Evolutionary conservation across 2,888 invertebrate species (phyloP), one percentile per base, ranked within the genome.

Genomic region (Mesorhabditis belari): DNA sequence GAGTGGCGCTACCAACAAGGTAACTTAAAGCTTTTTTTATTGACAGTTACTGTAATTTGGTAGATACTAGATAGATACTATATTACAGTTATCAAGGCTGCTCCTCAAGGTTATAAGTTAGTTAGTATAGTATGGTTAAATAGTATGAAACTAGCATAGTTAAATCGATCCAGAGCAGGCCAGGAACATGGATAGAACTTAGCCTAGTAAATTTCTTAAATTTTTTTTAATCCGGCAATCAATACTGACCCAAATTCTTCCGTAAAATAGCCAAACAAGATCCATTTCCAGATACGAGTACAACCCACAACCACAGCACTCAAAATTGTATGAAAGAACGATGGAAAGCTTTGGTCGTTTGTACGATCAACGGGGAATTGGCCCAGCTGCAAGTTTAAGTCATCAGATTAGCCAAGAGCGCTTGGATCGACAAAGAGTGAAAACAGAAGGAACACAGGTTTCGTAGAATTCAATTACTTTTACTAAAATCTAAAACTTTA

Each of bases 391-490:
- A 17, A 17, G 12, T 17, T 2, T 35, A 35, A 17, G 12, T n/a
- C 44, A 35, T 35, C 44, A 35, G n/a, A 17, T 35, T 17, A n/a
- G n/a, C 2, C 44, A n/a, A 17, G 44, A 35, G 12, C 44, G 44
- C 23, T 57, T 64, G 61, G 63, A 63, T 4, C 61, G 65, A 44
- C 63, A 59, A 28, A 63, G 63, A 26, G 68, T 67, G 35, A 55
- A 67, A 63, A 63, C 61, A 44, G 67, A 66, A 5, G 74, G 68
- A 51, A 74, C 72, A 4, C 72, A 74, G n/a, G n/a, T n/a, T n/a
- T n/a, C n/a, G n/a, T 71, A 74, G 53, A 74, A 72, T 9, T 69
- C 72, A 52, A 74, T 72, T 9, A 70, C 72, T 44, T 57, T 61
- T 49, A 64, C 63, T n/a, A 63, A n/a, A 26, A 59, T 23, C 9